Conservation (phyloP, 2,113 vertebrate species). For the Chascanopsetta lugubris region DNA sequence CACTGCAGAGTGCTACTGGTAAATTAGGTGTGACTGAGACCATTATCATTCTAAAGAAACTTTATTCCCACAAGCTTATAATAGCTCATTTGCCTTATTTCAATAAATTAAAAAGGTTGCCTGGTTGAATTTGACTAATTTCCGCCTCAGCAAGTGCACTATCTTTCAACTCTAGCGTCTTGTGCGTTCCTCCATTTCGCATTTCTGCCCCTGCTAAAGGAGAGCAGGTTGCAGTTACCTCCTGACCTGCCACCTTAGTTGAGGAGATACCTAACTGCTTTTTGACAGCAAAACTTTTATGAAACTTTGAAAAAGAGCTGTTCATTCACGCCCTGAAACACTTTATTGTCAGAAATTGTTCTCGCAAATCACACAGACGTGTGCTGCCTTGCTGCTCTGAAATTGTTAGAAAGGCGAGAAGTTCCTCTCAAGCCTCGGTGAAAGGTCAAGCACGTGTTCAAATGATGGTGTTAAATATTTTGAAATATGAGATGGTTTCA, state of each 20-base stretch:
- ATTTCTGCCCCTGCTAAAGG: constrained; percentile 1
- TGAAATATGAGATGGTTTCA: constrained; percentile 21
- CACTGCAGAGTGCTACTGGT: constrained; percentile 25
- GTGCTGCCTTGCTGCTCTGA: constrained; percentile 17
- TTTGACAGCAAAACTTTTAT: constrained; percentile 53
- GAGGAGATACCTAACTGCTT: constrained; percentile 34
- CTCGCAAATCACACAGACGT: constrained; percentile 12
- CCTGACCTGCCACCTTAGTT: constrained; percentile 23
- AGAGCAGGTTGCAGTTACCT: constrained; percentile 24
- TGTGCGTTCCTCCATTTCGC: constrained; percentile 4
- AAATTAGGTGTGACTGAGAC: constrained; percentile 24
- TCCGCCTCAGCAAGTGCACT: not conserved
- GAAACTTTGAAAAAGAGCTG: constrained; percentile 44
- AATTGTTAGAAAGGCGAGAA: constrained; percentile 18
- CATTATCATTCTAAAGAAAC: constrained; percentile 16
- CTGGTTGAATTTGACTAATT: not conserved
- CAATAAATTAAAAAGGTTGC: not conserved
- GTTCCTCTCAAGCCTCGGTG: constrained; percentile 6
- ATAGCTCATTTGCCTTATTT: not conserved
- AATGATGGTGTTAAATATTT: constrained; percentile 33
- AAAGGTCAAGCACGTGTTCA: constrained; percentile 16
- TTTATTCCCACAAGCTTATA: not conserved
- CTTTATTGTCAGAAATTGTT: constrained; percentile 38
- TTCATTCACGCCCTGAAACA: constrained; percentile 47
- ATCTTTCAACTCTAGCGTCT: constrained; percentile 10